A percentile compares a stretch with the other conserved stretches of the same genome.
These are phyloP conservation scores for Melieria picta DNA, from an alignment of 2,888 invertebrate species.

Conservation along the genomic window DNA sequence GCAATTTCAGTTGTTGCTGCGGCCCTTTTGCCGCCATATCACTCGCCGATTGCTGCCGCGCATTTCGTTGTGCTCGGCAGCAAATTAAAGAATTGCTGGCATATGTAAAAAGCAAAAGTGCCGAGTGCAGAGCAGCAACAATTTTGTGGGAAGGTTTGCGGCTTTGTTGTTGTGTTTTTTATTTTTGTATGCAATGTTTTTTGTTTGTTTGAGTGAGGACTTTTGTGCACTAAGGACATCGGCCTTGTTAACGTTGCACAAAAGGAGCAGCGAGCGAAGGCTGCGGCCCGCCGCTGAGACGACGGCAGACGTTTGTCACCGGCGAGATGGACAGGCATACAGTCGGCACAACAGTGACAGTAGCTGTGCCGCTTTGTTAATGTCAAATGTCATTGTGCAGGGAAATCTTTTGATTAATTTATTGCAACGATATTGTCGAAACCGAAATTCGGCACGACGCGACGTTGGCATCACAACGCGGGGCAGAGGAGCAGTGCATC, in stretches of 20 bases:
- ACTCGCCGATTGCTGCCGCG: neutral
- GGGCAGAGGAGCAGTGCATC: no score
- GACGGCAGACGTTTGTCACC: slow-evolving; percentile 12
- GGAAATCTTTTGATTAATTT: slow-evolving; percentile 46
- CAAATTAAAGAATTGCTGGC: no score
- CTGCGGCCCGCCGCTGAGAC: no score
- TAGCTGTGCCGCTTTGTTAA: slow-evolving; percentile 20
- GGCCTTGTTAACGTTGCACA: no score
- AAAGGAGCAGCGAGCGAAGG: no score
- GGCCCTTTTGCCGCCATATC: neutral
- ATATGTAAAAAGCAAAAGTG: slow-evolving; percentile 15
- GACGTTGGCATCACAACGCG: neutral
- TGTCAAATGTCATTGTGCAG: slow-evolving; percentile 21
- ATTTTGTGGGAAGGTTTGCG: no score
- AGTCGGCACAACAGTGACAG: neutral
- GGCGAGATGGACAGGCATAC: slow-evolving; percentile 18
- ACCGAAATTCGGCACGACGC: slow-evolving; percentile 38
- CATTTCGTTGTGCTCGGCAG: no score
- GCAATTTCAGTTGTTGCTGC: slow-evolving; percentile 4
- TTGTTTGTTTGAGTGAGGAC: neutral
- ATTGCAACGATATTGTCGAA: slow-evolving; percentile 45
- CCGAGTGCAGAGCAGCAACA: no score
- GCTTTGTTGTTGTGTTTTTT: neutral
- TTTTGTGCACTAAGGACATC: no score
- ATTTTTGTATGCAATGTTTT: neutral